Base-by-base conservation (phyloP, 2,888 invertebrate genomes). In the Cephus spinipes region DNA sequence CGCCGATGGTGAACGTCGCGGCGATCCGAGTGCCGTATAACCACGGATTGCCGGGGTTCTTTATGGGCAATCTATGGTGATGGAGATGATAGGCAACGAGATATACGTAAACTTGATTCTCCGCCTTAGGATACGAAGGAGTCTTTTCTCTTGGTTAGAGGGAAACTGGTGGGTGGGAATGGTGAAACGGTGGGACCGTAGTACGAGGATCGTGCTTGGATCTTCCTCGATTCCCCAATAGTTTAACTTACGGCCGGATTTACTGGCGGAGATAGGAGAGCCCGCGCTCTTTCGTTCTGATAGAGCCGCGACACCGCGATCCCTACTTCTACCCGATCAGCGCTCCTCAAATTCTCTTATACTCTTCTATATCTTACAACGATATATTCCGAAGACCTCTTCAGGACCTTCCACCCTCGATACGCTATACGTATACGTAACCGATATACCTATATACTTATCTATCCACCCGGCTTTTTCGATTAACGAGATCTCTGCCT, bases 11-110 rank as follows among this genome's bases (percentile, higher is more conserved):
- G 15, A 40, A 40, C 40, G 40, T 23, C 15, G 55, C 23, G 33
- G 31, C 71, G 71, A 71, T 31, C 71, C 71, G 71, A 71, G 71
- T 71, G 31, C 87, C 88, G 89, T 91, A 91, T 90, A 91, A 91
- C 91, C 91, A 89, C 90, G 90, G 89, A 90, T 90, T 90, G 89
- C 86, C 86, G 84, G 88, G 88, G 88, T 91, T 89, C 90, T 91
- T 91, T 91, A 91, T 91, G 90, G 91, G 88, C 91, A 91, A 91
- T 91, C 91, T 90, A 91, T 90, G 90, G 91, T 91, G 91, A 91
- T 91, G 90, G 90, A 91, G 89, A 91, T 91, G 91, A 91, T 91
- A 89, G 90, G 90, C 90, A 89, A 89, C 87, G 88, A 89, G 90
- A 91, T 90, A 91, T 90, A 91, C 90, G 88, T 90, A 89, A 91